Evolutionary conservation across 2,113 vertebrate species (phyloP), one percentile per base, ranked within the genome.

Genomic region (Poeciliopsis retropinna): DNA sequence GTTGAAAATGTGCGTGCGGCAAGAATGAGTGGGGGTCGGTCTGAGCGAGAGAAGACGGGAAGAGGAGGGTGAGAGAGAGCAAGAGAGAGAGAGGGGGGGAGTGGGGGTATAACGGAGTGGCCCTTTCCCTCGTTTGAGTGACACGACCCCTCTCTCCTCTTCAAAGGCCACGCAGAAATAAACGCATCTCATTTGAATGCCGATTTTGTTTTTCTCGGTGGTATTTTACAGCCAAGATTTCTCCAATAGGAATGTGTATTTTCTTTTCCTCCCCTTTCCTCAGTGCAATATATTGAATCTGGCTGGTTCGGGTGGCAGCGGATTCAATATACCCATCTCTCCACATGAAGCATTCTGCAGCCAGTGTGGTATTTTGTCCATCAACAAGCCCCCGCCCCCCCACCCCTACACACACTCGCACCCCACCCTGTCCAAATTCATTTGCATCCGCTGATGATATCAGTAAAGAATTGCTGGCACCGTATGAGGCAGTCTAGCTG

Each of bases 371-470:
- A 87, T 89, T 91, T 90, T 91, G 89, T 91, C 85, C 86, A 89
- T 89, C 44, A 88, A 85, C 82, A 83, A 85, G 12, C 39, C 87
- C 64, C 73, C 81, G 64, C 71, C 51, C 65, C 29, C 64, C 67
- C 64, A 70, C 13, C 75, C 73, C 30, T 76, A n/a, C 73, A 64
- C 9, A 39, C 72, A 30, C 51, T 9, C 51, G 2, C 32, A 22
- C 60, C 75, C 81, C 70, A 74, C 78, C 68, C 82, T 74, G 78
- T 82, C 81, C 83, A 90, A 90, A 90, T 92, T 90, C 86, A 94
- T 94, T 94, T 94, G 93, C 94, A 94, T 94, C 90, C 83, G 85
- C 89, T 93, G 92, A 93, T 94, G 91, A 94, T 94, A 94, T 94
- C 91, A 93, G 87, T 91, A 91, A 93, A 93, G 91, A 93, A 93